Conservation (phyloP, 2,797 vertebrate genomes). For the Crocodylus rhombifer region DNA sequence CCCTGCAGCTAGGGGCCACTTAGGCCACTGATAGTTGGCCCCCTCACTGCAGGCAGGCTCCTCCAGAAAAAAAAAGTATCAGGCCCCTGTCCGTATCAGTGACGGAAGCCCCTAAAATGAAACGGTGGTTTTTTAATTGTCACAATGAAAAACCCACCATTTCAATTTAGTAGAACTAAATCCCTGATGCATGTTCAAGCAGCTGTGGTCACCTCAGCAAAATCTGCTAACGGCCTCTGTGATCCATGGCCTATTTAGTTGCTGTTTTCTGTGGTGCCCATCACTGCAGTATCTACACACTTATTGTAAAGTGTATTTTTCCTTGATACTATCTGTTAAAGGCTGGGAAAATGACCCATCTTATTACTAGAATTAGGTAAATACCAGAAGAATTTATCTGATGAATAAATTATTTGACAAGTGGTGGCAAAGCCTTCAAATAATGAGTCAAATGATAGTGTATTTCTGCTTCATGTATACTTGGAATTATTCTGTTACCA, state of each 20-base stretch:
- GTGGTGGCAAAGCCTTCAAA: conserved; percentile 18
- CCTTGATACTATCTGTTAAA: neutral
- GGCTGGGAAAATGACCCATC: neutral
- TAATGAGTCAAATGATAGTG: conserved; percentile 33
- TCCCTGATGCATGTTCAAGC: no score
- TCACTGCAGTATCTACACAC: neutral
- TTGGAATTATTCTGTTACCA: conserved; percentile 30
- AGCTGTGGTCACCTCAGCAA: neutral
- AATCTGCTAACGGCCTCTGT: neutral
- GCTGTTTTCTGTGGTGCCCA: neutral
- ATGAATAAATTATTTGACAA: conserved; percentile 55
- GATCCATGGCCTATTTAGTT: neutral
- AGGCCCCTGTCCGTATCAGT: no score
- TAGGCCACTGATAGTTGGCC: no score
- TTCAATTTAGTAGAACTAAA: no score
- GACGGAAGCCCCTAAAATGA: no score
- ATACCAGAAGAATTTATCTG: conserved; percentile 25
- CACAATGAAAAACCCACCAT: no score
- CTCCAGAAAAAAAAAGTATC: no score
- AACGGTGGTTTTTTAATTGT: no score
- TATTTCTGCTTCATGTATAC: conserved; percentile 15
- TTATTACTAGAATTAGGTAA: conserved; percentile 27
- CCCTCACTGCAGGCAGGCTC: no score
- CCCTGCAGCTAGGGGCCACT: no score
- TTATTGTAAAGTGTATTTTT: neutral